These are phyloP conservation scores for Griposia aprilina DNA, from an alignment of 2,888 invertebrate species.

Conservation along the genomic window DNA sequence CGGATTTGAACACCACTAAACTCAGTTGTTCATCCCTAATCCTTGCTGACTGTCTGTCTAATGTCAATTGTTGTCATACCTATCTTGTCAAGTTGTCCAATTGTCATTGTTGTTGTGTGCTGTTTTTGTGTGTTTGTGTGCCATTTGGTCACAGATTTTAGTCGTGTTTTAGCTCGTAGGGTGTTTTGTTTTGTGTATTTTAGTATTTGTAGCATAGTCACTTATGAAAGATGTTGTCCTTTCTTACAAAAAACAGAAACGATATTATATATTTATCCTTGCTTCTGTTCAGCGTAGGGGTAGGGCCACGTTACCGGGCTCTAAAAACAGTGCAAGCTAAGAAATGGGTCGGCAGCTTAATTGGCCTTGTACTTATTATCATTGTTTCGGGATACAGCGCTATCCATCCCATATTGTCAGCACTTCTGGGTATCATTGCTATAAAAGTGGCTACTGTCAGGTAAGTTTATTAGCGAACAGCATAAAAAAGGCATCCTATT, in stretches of 20 bases:
- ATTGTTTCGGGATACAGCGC: slow-evolving; percentile 85
- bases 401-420: slow-evolving; percentile 84
- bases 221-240: slow-evolving; percentile 76
- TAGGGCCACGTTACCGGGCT: slow-evolving; percentile 92
- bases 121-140: background rate
- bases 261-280: slow-evolving; percentile 94
- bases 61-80: background rate
- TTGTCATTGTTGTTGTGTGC: slow-evolving; percentile 6
- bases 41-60: background rate
- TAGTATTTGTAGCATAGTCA: background rate
- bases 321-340: slow-evolving; percentile 80
- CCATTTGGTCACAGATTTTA: background rate
- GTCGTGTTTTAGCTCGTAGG: background rate
- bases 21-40: too few species aligned
- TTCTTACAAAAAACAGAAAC: slow-evolving; percentile 92
- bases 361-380: slow-evolving; percentile 82
- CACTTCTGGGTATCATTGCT: slow-evolving; percentile 78
- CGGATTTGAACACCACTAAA: too few species aligned
- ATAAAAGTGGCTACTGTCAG: slow-evolving; percentile 82
- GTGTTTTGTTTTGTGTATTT: slow-evolving; percentile 11
- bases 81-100: too few species aligned
- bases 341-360: slow-evolving; percentile 90
- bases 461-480: slow-evolving; percentile 72
- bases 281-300: slow-evolving; percentile 92
- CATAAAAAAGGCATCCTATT: background rate